Conservation (phyloP, 1,140 invertebrate genomes). For the Prorops nasuta region DNA sequence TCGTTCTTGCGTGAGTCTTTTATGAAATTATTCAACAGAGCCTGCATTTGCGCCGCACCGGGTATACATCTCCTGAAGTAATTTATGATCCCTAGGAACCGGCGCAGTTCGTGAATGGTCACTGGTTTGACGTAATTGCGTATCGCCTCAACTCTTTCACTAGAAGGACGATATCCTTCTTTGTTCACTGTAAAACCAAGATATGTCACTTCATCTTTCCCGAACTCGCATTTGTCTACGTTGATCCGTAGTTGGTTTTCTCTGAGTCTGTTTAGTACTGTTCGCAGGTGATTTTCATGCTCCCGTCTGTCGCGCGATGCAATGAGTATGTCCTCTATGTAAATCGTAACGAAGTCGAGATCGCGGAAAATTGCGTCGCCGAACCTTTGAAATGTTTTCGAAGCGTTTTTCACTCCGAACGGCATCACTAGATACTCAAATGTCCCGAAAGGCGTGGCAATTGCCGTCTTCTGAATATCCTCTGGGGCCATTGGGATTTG, state of each 20-base stretch:
- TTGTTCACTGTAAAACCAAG: background rate
- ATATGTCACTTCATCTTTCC: background rate
- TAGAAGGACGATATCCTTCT: background rate
- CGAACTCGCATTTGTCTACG: background rate
- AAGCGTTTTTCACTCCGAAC: background rate
- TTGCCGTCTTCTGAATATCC: background rate
- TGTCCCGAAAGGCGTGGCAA: too few species aligned
- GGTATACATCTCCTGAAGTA: constrained; percentile 17
- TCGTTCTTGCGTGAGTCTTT: background rate
- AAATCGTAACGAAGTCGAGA: background rate
- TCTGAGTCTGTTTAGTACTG: background rate
- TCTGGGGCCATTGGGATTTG: background rate
- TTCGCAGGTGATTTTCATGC: background rate
- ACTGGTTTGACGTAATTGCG: background rate
- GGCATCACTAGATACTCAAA: background rate
- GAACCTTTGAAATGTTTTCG: background rate
- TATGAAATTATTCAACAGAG: background rate
- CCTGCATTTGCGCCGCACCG: background rate
- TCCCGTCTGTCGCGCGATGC: background rate
- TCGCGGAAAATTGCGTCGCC: background rate
- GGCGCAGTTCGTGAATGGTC: background rate
- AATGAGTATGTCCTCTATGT: background rate
- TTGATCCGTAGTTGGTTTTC: background rate
- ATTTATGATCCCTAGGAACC: too few species aligned
- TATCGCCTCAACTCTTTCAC: background rate